Evolutionary conservation across 1,140 invertebrate species (phyloP).

Genomic region (Drosophila pseudoobscura): DNA sequence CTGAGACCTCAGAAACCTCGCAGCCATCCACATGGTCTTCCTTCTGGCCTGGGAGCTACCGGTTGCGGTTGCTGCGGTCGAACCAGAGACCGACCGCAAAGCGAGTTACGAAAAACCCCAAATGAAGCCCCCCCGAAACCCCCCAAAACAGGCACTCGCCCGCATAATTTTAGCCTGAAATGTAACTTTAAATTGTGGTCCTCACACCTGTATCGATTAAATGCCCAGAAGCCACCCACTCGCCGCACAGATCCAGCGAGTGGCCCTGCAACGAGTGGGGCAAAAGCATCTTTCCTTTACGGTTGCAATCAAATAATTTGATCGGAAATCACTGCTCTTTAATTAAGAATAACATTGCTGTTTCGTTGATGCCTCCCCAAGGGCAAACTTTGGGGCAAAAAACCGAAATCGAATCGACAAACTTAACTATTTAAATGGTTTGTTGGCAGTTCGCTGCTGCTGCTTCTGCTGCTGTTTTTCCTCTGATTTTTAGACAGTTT

Average conservation of each 20-base stretch:
- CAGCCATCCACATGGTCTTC: background rate
- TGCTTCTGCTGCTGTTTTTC: constrained; percentile 1
- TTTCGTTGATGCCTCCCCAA: constrained; percentile 13
- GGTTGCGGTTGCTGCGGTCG: constrained; percentile 46
- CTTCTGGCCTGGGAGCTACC: constrained; percentile 50
- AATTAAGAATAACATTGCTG: constrained; percentile 21
- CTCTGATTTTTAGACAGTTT: constrained; percentile 39
- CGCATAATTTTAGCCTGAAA: constrained; percentile 41
- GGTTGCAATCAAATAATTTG: background rate
- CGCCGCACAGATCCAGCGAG: too few species aligned
- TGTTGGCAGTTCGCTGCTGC: constrained; percentile 1
- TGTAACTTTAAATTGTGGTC: constrained; percentile 1
- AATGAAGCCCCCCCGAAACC: constrained; percentile 19
- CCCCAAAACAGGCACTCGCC: constrained; percentile 28
- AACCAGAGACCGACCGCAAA: constrained; percentile 30
- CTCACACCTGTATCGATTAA: too few species aligned
- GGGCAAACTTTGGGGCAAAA: constrained; percentile 21
- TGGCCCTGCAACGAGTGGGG: too few species aligned
- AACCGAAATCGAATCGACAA: constrained; percentile 24
- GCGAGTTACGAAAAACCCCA: constrained; percentile 36
- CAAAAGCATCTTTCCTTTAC: too few species aligned
- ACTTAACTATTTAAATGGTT: constrained; percentile 43
- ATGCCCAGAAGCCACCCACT: too few species aligned
- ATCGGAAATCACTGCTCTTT: constrained; percentile 2
- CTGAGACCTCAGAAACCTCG: too few species aligned